phyloP scores from a whole-genome alignment of 2,113 vertebrate genomes.

The Trinectes maculatus region DNA sequence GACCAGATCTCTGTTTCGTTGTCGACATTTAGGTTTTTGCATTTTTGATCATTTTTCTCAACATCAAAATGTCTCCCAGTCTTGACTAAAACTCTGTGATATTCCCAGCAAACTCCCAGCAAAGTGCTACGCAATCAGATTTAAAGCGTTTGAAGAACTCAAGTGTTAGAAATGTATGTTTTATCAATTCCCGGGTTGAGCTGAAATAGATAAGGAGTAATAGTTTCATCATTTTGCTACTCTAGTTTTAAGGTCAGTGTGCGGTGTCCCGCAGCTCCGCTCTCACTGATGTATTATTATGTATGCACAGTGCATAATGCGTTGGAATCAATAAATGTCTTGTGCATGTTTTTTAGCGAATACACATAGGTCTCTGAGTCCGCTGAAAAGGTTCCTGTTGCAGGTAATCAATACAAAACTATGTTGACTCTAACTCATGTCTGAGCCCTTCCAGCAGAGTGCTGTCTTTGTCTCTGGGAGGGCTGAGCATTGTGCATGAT shows the following conservation, averaged over 20 bases:
- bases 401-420: slow-evolving; percentile 69
- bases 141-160: background rate
- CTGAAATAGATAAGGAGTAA: background rate
- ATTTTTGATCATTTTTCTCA: too few species aligned
- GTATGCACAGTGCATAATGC: slow-evolving; percentile 58
- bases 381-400: slow-evolving; percentile 61
- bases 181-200: background rate
- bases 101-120: too few species aligned
- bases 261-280: slow-evolving; percentile 8
- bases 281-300: slow-evolving; percentile 46
- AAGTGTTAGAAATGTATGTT: background rate
- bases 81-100: too few species aligned
- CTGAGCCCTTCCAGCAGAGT: slow-evolving; percentile 36
- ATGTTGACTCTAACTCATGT: slow-evolving; percentile 58
- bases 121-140: too few species aligned
- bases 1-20: too few species aligned
- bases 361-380: slow-evolving; percentile 44
- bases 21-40: too few species aligned
- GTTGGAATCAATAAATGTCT: slow-evolving; percentile 59
- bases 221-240: background rate
- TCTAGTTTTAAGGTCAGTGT: background rate
- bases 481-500: slow-evolving; percentile 60
- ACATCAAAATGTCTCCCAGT: too few species aligned
- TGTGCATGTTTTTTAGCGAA: slow-evolving; percentile 49
- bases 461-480: slow-evolving; percentile 53